These are phyloP conservation scores for Melanophora roralis DNA, from an alignment of 2,888 invertebrate genomes.

Conservation along the genomic window DNA sequence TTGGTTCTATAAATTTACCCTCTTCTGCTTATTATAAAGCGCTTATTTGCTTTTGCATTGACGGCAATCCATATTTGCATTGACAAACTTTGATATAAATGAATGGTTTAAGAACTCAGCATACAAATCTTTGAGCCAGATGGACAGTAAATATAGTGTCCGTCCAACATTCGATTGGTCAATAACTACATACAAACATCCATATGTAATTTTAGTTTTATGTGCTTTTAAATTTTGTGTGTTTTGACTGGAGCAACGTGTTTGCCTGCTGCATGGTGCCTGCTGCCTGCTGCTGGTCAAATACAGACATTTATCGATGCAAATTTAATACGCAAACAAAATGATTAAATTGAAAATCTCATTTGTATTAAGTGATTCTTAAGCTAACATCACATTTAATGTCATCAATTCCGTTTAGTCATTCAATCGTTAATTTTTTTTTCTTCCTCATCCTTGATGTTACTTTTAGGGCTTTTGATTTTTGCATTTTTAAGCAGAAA, in stretches of 20 bases:
- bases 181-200: not conserved
- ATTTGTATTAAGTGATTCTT: constrained; percentile 72
- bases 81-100: constrained; percentile 58
- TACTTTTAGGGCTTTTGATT: not conserved
- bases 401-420: constrained; percentile 31
- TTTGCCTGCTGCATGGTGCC: constrained; percentile 66
- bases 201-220: constrained; percentile 25
- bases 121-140: constrained; percentile 57
- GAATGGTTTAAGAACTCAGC: constrained; percentile 46
- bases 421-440: constrained; percentile 9
- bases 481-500: constrained; percentile 18
- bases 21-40: constrained; percentile 11
- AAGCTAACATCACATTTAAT: constrained; percentile 56
- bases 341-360: constrained; percentile 77
- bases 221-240: constrained; percentile 34
- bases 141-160: constrained; percentile 51
- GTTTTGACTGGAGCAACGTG: constrained; percentile 5
- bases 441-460: not conserved
- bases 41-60: constrained; percentile 43
- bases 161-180: not conserved
- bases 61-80: constrained; percentile 52
- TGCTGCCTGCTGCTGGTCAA: constrained; percentile 74
- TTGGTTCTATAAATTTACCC: not conserved
- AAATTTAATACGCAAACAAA: constrained; percentile 77
- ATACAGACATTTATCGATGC: constrained; percentile 77